Base-by-base conservation (phyloP, 2,888 invertebrate genomes). In the Volucella zonaria region DNA sequence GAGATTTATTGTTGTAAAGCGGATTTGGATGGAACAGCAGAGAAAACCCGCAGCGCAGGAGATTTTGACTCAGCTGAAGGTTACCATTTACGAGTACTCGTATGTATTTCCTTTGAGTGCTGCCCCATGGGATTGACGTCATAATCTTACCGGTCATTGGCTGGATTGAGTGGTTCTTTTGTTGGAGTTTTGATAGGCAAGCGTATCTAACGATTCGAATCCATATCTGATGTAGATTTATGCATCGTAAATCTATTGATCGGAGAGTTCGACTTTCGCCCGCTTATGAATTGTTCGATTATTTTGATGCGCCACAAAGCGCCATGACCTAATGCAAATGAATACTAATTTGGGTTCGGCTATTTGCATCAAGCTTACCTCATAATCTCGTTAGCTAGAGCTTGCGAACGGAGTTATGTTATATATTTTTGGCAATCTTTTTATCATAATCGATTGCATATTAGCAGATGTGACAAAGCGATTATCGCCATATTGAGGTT, bases 151-250 rank as follows among this genome's bases (percentile, higher is more conserved):
- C 40, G 43, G 42, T 43, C 9, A 14, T 45, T 31, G 14, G 47
- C 8, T 67, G 12, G 54, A 11, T 38, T 23, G 40, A 15, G n/a
- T 49, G 31, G n/a, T 31, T 31, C n/a, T 31, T 31, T 31, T 6
- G 6, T 31, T 49, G 14, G 14, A 49, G 8, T 3, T 15, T 8
- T 9, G 54, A 54, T 54, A 61, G 67, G 40, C 40, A 49, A 38
- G 52, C 52, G 54, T 52, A 11, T 71, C 68, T 9, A 43, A 78
- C 62, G 61, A 31, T 52, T 14, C 52, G 42, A 56, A 42, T 56
- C 56, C 58, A 42, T 71, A 64, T 58, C 52, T 6, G 54, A 71
- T 70, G 70, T 15, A 54, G 64, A 78, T 78, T 70, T 78, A 78
- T 78, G 54, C 77, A 51, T 38, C 31, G 54, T 49, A 18, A 45